Percentiles rank a stretch among this genome's conserved stretches.
phyloP scores from a whole-genome alignment of 2,113 vertebrate species.

The Myrmecophaga tridactyla region DNA sequence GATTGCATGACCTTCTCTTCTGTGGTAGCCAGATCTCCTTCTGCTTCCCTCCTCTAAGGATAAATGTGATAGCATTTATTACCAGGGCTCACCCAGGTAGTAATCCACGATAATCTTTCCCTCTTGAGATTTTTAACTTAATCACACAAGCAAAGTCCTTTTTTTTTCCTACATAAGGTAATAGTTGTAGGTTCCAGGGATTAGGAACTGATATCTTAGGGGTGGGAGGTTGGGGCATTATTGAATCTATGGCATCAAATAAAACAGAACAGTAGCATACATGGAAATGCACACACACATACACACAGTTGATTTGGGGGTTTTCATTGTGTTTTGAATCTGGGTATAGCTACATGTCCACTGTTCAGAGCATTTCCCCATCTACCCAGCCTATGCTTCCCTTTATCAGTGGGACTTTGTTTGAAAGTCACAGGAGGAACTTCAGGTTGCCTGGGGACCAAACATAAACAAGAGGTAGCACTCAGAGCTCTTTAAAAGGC shows the following conservation, averaged over 20 bases:
- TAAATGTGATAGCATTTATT: not conserved
- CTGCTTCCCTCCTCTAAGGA: not conserved
- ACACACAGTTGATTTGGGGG: not conserved
- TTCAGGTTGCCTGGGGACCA: constrained; percentile 25
- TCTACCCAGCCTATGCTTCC: not conserved
- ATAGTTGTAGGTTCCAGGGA: not conserved
- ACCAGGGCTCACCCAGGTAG: not conserved
- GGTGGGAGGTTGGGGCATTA: not conserved
- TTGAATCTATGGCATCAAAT: not conserved
- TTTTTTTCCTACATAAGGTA: not conserved
- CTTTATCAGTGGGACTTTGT: not conserved
- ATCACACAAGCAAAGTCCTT: not conserved
- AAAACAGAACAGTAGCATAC: not conserved
- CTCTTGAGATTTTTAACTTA: not conserved
- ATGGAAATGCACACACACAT: not conserved
- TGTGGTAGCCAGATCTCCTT: too few relatives aligned
- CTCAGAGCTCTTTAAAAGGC: not conserved
- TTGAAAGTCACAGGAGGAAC: constrained; percentile 12
- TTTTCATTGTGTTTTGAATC: constrained; percentile 1
- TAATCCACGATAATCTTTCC: not conserved
- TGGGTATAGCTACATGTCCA: not conserved
- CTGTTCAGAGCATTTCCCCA: not conserved
- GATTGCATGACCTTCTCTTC: not conserved
- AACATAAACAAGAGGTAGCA: not conserved
- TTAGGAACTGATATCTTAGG: not conserved